Evolutionary conservation across 2,888 invertebrate species (phyloP), one percentile per base, ranked within the genome.

Genomic region (Cantharis flavilabris): DNA sequence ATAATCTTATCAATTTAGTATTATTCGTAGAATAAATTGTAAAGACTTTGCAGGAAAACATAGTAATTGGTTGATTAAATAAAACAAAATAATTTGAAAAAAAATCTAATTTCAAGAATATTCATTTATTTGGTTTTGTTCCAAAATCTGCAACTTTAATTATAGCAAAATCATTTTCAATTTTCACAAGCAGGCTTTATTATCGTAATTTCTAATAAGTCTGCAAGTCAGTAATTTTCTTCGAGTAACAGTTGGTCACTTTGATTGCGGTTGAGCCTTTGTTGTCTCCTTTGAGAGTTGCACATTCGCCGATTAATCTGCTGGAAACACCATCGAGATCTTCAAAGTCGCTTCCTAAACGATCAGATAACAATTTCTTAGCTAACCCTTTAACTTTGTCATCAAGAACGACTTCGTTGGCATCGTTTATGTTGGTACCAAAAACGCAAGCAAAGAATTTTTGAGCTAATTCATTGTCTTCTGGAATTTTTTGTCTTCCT

Each of bases 241-340:
- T 9, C 9, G 5, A 65, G 1, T 70, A 7, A 67, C 75, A 75
- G 13, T 70, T 70, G 4, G 20, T n/a, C 1, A 71, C 49, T 26
- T 70, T 70, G 26, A 75, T 26, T n/a, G 69, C 76, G n/a, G 76
- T 69, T 14, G 13, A 23, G 1, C 71, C 76, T 63, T 72, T 72
- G 13, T n/a, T 26, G 11, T 23, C 63, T 1, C 72, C 76, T 33
- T 76, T 76, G 13, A 69, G 11, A 9, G 9, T 5, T 5, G 4
- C 13, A 26, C 65, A 65, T 16, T 18, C 20, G 7, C 2, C 5
- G 0, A 18, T 13, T 13, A 18, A 1, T 13, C 20, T 23, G 11
- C 4, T 3, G 7, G 18, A 65, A 18, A 16, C 65, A 20, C 11
- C 20, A n/a, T 67, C 65, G 9, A 23, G 11, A 64, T 67, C 23